Base-by-base conservation (phyloP, 92 coral and sea anemone genomes). In the Actinernus sp. region DNA sequence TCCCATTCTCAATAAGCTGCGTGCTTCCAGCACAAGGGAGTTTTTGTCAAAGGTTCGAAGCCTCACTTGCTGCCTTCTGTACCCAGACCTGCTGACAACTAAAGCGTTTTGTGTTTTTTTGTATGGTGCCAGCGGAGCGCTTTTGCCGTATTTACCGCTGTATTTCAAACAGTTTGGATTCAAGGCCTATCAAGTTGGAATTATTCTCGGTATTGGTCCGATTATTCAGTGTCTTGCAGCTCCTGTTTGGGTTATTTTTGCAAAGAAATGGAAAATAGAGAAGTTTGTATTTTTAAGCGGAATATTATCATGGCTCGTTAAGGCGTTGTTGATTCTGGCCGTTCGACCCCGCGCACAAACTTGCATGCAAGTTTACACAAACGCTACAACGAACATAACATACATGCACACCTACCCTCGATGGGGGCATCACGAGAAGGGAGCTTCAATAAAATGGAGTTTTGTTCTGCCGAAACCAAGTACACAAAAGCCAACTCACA, bases 161-260 rank as follows among this genome's bases (percentile, higher is more conserved):
- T 88, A 88, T 62, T 65, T 88, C 47, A 88, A 88, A 63, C 74
- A 74, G 48, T 78, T 82, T 28, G 88, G 88, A 22, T 46, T 88
- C 23, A 55, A 58, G 23, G 86, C 89, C 6, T 76, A 68, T 50
- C 82, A 88, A 30, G 89, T 69, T 22, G 93, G 93, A 3, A 14
- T 88, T 27, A 88, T 88, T 20, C 74, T 82, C 20, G 93, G 93
- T 25, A 30, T 78, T 37, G 85, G 79, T 31, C 93, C 93, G 3
- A 70, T 88, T 43, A 59, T 88, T 12, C 93, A 88, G 36, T 68
- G 81, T 55, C 25, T 88, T 0, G 89, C 78, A 24, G 83, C 89
- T 22, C 93, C 93, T 4, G 18, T 81, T 0, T 84, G 71, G 63
- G 83, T 68, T 4, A 75, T 68, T 2, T 36, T 88, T 23, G 93